phyloP scores from a whole-genome alignment of 1,140 invertebrate genomes.

The Hyles euphorbiae region DNA sequence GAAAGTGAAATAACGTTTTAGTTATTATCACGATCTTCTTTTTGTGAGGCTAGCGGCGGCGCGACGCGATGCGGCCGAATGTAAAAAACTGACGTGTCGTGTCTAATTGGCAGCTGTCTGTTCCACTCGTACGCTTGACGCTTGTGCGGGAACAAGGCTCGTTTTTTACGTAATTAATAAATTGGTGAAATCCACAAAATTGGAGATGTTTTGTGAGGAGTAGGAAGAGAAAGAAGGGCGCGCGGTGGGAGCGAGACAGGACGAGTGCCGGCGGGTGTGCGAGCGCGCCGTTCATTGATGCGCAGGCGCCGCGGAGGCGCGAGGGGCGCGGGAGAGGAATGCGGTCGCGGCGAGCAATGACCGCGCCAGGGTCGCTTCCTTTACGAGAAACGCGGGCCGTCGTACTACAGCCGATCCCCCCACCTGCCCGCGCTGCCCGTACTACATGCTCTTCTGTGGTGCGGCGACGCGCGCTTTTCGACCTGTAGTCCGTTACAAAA shows the following conservation, averaged over 20 bases:
- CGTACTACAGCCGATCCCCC: slow-evolving; percentile 65
- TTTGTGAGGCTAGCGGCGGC: no score
- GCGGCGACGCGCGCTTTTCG: slow-evolving; percentile 61
- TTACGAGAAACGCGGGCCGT: slow-evolving; percentile 70
- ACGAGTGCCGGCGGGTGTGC: slow-evolving; percentile 45
- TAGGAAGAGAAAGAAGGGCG: slow-evolving; percentile 33
- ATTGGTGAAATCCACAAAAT: no score
- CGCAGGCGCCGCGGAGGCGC: slow-evolving; percentile 51
- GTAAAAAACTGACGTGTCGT: no score
- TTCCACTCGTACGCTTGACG: no score
- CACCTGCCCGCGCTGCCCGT: slow-evolving; percentile 28
- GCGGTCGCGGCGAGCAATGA: slow-evolving; percentile 71
- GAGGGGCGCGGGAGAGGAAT: slow-evolving; percentile 57
- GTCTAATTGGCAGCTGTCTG: no score
- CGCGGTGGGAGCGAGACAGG: slow-evolving; percentile 40
- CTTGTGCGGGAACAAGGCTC: no score
- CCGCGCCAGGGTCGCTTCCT: slow-evolving; percentile 73
- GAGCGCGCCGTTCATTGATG: slow-evolving; percentile 71
- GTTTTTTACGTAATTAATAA: no score
- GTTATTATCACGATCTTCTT: no score
- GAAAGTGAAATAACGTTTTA: no score
- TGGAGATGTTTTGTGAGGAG: neutral
- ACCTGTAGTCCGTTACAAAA: slow-evolving; percentile 71
- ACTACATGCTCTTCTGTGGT: slow-evolving; percentile 55
- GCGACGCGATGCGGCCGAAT: no score